Percentiles rank a stretch among this genome's conserved stretches.
Conservation (phyloP, 1,140 invertebrate species). For the Psix sp. region DNA sequence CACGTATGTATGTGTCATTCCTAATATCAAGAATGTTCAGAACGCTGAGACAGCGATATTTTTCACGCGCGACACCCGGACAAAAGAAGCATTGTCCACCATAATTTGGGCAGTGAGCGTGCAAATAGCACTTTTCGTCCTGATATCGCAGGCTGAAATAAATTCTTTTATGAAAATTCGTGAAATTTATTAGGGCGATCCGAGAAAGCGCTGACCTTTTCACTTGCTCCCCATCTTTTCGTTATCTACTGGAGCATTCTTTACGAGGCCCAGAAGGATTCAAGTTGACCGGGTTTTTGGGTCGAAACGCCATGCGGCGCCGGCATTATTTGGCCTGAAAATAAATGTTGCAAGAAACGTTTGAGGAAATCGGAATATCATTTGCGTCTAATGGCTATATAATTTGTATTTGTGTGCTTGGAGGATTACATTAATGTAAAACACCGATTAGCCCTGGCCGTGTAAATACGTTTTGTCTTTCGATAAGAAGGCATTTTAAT, state of each 20-base stretch:
- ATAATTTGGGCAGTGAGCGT: slow-evolving; percentile 38
- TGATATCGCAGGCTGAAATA: slow-evolving; percentile 55
- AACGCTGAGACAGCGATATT: slow-evolving; percentile 47
- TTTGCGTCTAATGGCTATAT: slow-evolving; percentile 45
- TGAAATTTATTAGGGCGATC: slow-evolving; percentile 65
- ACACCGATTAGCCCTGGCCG: slow-evolving; percentile 1
- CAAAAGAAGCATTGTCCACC: slow-evolving; percentile 40
- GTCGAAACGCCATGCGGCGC: slow-evolving; percentile 17
- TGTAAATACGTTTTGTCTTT: slow-evolving; percentile 24
- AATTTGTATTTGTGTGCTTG: slow-evolving; percentile 21
- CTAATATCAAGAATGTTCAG: slow-evolving; percentile 45
- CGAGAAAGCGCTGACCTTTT: slow-evolving; percentile 42
- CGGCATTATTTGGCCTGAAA: slow-evolving; percentile 18
- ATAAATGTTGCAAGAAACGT: slow-evolving; percentile 18
- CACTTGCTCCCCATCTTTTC: neutral
- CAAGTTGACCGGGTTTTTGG: slow-evolving; percentile 21
- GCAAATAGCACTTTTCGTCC: slow-evolving; percentile 56
- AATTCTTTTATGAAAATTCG: slow-evolving; percentile 72
- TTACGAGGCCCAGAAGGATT: slow-evolving; percentile 28
- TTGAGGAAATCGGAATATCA: slow-evolving; percentile 51
- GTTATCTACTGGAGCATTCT: slow-evolving; percentile 35
- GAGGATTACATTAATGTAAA: slow-evolving; percentile 37
- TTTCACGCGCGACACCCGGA: slow-evolving; percentile 36
- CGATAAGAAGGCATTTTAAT: slow-evolving; percentile 31
- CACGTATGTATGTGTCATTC: slow-evolving; percentile 54